These are phyloP conservation scores for Stenoptilia bipunctidactyla DNA, from an alignment of 2,888 invertebrate genomes.

Conservation along the genomic window DNA sequence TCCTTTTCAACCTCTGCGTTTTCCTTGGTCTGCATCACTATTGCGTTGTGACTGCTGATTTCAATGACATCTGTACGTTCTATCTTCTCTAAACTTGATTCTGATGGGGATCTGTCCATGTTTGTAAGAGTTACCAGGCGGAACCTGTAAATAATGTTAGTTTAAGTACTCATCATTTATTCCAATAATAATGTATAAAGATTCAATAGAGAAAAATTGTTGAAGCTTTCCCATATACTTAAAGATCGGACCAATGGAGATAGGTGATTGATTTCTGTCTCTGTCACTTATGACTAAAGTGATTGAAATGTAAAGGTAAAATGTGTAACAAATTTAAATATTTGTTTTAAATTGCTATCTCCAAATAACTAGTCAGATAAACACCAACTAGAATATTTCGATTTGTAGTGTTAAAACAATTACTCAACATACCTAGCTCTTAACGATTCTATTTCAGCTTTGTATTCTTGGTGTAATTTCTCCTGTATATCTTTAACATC, in stretches of 20 bases:
- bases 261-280: too few species aligned
- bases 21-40: constrained; percentile 76
- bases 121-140: constrained; percentile 80
- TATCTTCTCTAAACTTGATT: constrained; percentile 82
- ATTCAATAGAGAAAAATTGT: too few species aligned
- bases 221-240: too few species aligned
- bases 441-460: constrained; percentile 82
- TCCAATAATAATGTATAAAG: too few species aligned
- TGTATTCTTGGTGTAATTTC: constrained; percentile 78
- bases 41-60: constrained; percentile 74
- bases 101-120: constrained; percentile 83
- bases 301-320: too few species aligned
- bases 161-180: too few species aligned
- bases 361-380: too few species aligned
- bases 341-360: too few species aligned
- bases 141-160: constrained; percentile 56
- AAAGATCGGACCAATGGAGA: too few species aligned
- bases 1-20: constrained; percentile 75
- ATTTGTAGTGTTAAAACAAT: not conserved
- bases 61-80: constrained; percentile 77
- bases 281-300: too few species aligned
- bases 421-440: constrained; percentile 59
- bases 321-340: too few species aligned
- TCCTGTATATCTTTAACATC: constrained; percentile 78
- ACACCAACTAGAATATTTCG: too few species aligned